Percentiles rank a stretch among this genome's conserved stretches.
phyloP scores from a whole-genome alignment of 1,140 invertebrate species.

The Drosophila kikkawai region DNA sequence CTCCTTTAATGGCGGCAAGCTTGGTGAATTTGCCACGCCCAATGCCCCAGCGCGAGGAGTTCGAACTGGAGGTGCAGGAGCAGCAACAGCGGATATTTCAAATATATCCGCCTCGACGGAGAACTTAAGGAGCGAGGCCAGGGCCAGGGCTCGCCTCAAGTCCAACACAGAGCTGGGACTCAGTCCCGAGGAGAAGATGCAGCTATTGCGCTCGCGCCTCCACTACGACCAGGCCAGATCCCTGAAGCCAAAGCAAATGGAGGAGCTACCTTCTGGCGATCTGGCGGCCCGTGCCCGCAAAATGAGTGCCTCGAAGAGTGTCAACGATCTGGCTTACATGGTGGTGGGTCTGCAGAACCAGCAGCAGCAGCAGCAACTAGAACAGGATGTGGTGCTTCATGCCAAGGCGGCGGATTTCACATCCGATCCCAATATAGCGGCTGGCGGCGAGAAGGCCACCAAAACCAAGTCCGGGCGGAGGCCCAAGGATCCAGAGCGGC shows the following conservation, averaged over 20 bases:
- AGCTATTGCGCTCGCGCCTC: slow-evolving; percentile 84
- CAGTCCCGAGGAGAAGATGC: slow-evolving; percentile 90
- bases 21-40: slow-evolving; percentile 59
- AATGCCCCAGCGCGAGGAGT: slow-evolving; percentile 49
- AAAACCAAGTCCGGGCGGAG: slow-evolving; percentile 85
- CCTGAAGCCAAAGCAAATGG: slow-evolving; percentile 45
- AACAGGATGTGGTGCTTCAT: slow-evolving; percentile 41
- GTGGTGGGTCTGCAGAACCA: slow-evolving; percentile 54
- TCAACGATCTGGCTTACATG: slow-evolving; percentile 83
- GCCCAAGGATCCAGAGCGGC: slow-evolving; percentile 89
- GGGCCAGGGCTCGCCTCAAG: slow-evolving; percentile 89
- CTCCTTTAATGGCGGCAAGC: slow-evolving; percentile 66
- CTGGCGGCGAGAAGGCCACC: slow-evolving; percentile 59
- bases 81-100: slow-evolving; percentile 3
- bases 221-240: slow-evolving; percentile 66
- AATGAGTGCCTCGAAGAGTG: slow-evolving; percentile 83
- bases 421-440: slow-evolving; percentile 88
- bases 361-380: slow-evolving; percentile 39
- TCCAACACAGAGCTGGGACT: slow-evolving; percentile 90
- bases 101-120: slow-evolving; percentile 86
- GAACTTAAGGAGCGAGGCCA: slow-evolving; percentile 88
- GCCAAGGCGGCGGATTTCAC: slow-evolving; percentile 77
- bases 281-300: slow-evolving; percentile 71
- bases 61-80: slow-evolving; percentile 26
- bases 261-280: slow-evolving; percentile 38